Evolutionary conservation across 2,888 invertebrate genomes (phyloP), one percentile per base, ranked within the genome.

Genomic region (Stegana nigrithorax): DNA sequence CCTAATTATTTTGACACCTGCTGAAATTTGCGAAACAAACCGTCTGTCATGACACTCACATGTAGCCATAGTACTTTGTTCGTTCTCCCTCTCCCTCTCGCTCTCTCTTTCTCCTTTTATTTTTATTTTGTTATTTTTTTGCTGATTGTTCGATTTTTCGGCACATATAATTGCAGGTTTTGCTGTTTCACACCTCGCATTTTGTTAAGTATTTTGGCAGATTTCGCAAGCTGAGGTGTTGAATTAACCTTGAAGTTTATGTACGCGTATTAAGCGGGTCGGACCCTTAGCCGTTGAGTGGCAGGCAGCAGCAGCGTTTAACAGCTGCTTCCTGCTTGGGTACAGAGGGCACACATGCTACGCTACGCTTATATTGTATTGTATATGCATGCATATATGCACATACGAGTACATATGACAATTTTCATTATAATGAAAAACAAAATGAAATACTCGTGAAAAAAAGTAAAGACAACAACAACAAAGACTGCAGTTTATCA

Each of bases 1-100:
- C 75, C 75, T 79, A 76, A 76, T 76, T 76, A 76, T 76, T 76
- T 79, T 76, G 75, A 76, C 75, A 76, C 80, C 75, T 79, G 75
- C 80, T 68, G 66, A 45, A 55, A 36, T 55, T 32, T 39, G 68
- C 51, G 50, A 60, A n/a, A 17, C 39, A n/a, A n/a, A n/a, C n/a
- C n/a, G n/a, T n/a, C n/a, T n/a, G n/a, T n/a, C n/a, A n/a, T n/a
- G n/a, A n/a, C n/a, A n/a, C n/a, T n/a, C n/a, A n/a, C n/a, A n/a
- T n/a, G n/a, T n/a, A n/a, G n/a, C n/a, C n/a, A n/a, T n/a, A n/a
- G n/a, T n/a, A n/a, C n/a, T n/a, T n/a, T n/a, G n/a, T n/a, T n/a
- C n/a, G n/a, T n/a, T n/a, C n/a, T n/a, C n/a, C n/a, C n/a, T n/a
- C n/a, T n/a, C n/a, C n/a, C n/a, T n/a, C n/a, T n/a, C n/a, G n/a